Conservation (phyloP, 2,888 invertebrate genomes). For the Apotomis turbidana region DNA sequence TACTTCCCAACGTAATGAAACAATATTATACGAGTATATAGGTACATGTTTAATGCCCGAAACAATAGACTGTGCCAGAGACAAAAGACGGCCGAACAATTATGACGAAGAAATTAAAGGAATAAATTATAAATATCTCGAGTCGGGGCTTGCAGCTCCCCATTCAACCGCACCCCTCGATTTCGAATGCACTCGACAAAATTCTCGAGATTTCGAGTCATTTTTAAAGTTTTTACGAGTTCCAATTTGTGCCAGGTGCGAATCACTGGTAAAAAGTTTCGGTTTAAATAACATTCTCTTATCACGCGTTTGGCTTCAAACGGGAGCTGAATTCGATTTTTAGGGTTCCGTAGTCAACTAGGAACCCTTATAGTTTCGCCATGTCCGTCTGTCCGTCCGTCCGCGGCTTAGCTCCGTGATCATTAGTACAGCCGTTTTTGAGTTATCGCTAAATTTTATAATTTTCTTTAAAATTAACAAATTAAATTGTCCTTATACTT, state of each 20-base stretch:
- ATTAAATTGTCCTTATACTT: no score
- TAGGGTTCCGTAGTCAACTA: no score
- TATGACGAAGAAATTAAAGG: constrained; percentile 68
- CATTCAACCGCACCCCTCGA: constrained; percentile 51
- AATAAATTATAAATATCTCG: constrained; percentile 75
- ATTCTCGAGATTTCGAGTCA: constrained; percentile 22
- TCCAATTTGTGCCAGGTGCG: constrained; percentile 28
- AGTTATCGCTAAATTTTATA: no score
- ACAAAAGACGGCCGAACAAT: constrained; percentile 54
- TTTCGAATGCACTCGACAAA: constrained; percentile 34
- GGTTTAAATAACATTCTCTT: constrained; percentile 8
- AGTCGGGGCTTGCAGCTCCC: constrained; percentile 39
- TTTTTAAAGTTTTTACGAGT: constrained; percentile 32
- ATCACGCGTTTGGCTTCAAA: background rate
- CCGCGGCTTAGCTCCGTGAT: no score
- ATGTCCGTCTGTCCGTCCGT: no score
- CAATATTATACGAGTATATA: background rate
- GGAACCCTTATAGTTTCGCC: no score
- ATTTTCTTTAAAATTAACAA: no score
- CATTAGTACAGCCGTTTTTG: no score
- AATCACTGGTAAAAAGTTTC: constrained; percentile 26
- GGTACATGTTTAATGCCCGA: background rate
- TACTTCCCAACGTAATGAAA: background rate
- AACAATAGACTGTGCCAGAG: constrained; percentile 37
- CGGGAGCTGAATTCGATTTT: background rate